phyloP scores from a whole-genome alignment of 2,113 vertebrate species.

The Pionites leucogaster region DNA sequence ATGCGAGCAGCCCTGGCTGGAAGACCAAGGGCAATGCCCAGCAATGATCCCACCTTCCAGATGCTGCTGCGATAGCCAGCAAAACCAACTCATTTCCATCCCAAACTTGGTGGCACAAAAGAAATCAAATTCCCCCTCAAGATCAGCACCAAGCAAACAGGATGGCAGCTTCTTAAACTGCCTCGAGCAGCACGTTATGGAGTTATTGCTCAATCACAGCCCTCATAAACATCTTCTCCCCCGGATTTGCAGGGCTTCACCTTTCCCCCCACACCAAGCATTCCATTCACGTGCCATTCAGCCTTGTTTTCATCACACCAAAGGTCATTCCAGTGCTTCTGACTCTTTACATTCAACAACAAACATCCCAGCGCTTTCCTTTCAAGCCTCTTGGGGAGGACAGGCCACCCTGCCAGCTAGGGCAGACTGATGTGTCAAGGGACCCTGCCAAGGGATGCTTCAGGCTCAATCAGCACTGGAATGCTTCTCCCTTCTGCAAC shows the following conservation, averaged over 20 bases:
- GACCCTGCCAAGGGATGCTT: background rate
- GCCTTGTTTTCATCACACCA: accelerated
- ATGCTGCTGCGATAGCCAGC: background rate
- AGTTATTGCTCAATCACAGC: background rate
- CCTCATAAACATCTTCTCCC: background rate
- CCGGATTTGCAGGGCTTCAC: background rate
- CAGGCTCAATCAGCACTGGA: background rate
- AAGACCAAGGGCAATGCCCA: background rate
- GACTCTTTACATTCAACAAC: background rate
- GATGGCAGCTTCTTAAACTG: background rate
- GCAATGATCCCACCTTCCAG: background rate
- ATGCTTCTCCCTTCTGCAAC: background rate
- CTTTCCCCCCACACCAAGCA: background rate
- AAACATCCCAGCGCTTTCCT: background rate
- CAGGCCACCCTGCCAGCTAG: background rate
- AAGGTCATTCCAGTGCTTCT: background rate
- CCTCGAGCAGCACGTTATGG: accelerated
- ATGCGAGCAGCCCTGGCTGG: background rate
- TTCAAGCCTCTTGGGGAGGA: background rate
- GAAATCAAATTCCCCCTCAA: background rate
- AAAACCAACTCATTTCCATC: background rate
- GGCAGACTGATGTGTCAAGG: background rate
- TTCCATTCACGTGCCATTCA: background rate
- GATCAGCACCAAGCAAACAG: background rate
- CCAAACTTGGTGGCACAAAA: background rate